Evolutionary conservation across 2,113 vertebrate species (phyloP), one percentile per base, ranked within the genome.

Genomic region (Zosterops hypoxanthus): DNA sequence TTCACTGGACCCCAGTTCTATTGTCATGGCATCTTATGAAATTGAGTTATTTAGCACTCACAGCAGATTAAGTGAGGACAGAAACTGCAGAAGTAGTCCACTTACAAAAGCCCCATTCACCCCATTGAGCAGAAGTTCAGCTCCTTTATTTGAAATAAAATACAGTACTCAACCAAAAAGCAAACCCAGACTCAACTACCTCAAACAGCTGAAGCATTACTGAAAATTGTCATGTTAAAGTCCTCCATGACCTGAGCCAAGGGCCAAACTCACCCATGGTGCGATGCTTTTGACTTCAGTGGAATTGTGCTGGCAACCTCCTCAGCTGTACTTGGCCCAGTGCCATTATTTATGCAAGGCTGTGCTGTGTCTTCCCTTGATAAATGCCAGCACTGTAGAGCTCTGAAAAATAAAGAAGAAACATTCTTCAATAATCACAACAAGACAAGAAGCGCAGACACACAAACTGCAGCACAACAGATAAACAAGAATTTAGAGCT

Each of bases 401-500:
- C 88, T 86, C 64, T 53, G 14, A 71, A 93, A 96, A 91, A 80
- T 36, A 78, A 68, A 88, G 56, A 59, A 93, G 86, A 46, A 15
- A 7, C 52, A 64, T 73, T 81, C 56, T 91, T 94, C 60, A 64
- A 26, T 80, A 96, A 96, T 93, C 92, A 92, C 88, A 93, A 85
- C 39, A 94, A 83, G 80, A 86, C 6, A 50, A 94, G 69, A 87
- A 88, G 72, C 0, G 0, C 69, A 64, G 72, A 52, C 61, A 61
- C 63, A 53, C 86, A 72, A 93, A 88, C 91, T 94, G 88, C 33
- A 82, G 60, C 80, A 22, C 4, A 56, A 76, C 73, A 92, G 95
- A 96, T 96, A 96, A 96, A 96, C 72, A 75, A 70, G 83, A 77
- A 87, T 91, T 91, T 89, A 94, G 81, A 94, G 73, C 73, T 82